A percentile compares a stretch with the other conserved stretches of the same genome.
phyloP scores from a whole-genome alignment of 2,113 vertebrate genomes.

The Merops nubicus region DNA sequence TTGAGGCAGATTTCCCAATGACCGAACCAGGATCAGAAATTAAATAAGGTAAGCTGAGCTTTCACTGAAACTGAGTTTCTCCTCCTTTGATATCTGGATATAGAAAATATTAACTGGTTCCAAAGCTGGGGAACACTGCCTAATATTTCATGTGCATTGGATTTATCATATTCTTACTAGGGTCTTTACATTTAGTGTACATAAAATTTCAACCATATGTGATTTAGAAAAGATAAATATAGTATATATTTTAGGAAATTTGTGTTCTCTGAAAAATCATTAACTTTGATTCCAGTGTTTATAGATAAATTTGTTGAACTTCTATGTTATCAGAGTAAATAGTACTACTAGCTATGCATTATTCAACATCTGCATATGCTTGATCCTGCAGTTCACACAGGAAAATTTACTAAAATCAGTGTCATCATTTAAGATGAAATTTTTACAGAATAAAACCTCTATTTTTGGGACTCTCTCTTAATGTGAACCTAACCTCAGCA shows the following conservation, averaged over 20 bases:
- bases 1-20: not conserved
- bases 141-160: not conserved
- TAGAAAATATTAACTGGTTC: not conserved
- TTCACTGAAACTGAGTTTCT: not conserved
- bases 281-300: not conserved
- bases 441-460: not conserved
- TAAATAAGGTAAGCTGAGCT: not conserved
- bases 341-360: not conserved
- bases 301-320: not conserved
- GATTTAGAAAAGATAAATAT: not conserved
- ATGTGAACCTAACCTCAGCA: not conserved
- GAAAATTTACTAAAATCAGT: not conserved
- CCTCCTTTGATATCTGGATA: not conserved
- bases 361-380: not conserved
- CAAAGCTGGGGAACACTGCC: not conserved
- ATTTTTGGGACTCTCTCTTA: not conserved
- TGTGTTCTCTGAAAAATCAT: not conserved
- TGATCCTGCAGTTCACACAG: not conserved
- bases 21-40: not conserved
- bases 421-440: not conserved
- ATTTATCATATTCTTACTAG: not conserved
- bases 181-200: not conserved
- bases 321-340: not conserved
- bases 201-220: not conserved
- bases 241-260: not conserved